Evolutionary conservation across 2,888 invertebrate species (phyloP).

Genomic region (Drosophila mettleri): DNA sequence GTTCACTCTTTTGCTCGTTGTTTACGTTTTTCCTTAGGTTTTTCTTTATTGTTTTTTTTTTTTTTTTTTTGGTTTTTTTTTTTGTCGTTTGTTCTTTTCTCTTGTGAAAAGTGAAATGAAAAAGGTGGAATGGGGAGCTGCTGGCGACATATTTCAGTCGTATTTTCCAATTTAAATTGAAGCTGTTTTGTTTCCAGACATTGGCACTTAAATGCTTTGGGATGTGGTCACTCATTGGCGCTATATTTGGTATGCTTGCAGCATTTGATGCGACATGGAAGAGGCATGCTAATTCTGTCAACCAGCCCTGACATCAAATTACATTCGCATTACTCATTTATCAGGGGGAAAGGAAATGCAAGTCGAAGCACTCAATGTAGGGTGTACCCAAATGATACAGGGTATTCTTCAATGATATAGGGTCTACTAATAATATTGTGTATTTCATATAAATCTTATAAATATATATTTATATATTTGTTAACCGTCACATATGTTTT

Average conservation of each 20-base stretch:
- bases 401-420: neutral
- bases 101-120: conserved; percentile 66
- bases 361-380: neutral
- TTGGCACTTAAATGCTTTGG: conserved; percentile 73
- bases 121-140: conserved; percentile 37
- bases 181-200: conserved; percentile 64
- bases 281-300: conserved; percentile 64
- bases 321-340: conserved; percentile 62
- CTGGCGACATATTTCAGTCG: conserved; percentile 67
- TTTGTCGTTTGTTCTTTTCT: conserved; percentile 17
- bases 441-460: too few relatives aligned
- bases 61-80: conserved; percentile 15
- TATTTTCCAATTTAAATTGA: conserved; percentile 58
- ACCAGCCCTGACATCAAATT: conserved; percentile 64
- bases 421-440: neutral
- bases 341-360: neutral
- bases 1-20: conserved; percentile 72
- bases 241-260: conserved; percentile 55
- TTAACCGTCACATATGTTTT: too few relatives aligned
- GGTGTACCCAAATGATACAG: neutral
- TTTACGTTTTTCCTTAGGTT: conserved; percentile 62
- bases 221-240: conserved; percentile 60
- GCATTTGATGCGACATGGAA: conserved; percentile 45
- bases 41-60: conserved; percentile 26
- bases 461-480: too few relatives aligned